Conservation (phyloP, 2,888 invertebrate species). For the Artemia sinica region DNA sequence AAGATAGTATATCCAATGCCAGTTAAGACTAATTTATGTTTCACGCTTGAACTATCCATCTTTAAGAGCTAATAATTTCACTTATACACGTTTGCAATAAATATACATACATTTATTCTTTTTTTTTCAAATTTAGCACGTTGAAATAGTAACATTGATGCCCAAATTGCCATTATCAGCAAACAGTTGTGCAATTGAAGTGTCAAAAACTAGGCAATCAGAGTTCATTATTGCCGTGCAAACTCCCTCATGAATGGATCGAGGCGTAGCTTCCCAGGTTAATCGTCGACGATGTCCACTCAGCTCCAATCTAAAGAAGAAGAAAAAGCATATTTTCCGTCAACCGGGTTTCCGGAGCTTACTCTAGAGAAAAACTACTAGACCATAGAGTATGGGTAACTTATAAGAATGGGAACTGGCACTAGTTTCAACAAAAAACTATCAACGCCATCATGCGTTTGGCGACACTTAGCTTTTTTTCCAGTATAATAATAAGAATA, state of each 20-base stretch:
- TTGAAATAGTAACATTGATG: slow-evolving; percentile 96
- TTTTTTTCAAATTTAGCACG: slow-evolving; percentile 30
- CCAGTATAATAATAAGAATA: no score
- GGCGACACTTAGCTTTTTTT: no score
- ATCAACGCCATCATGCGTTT: no score
- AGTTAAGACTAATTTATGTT: no score
- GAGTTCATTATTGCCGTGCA: slow-evolving; percentile 92
- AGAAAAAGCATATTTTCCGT: slow-evolving; percentile 15
- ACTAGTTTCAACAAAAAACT: no score
- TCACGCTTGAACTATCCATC: no score
- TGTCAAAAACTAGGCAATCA: slow-evolving; percentile 97
- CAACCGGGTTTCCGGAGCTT: background rate
- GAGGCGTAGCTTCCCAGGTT: slow-evolving; percentile 97
- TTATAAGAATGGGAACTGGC: no score
- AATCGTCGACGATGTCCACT: slow-evolving; percentile 84
- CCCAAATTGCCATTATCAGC: slow-evolving; percentile 98
- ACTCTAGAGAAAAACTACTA: background rate
- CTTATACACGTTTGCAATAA: no score
- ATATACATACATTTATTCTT: no score
- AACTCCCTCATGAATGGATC: slow-evolving; percentile 96
- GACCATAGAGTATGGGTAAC: background rate
- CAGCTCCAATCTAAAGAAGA: slow-evolving; percentile 57
- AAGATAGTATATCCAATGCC: no score
- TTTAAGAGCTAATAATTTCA: no score
- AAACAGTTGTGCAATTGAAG: slow-evolving; percentile 90